These are phyloP conservation scores for Reticulitermes lucifugus DNA, from an alignment of 2,888 invertebrate species.

Conservation along the genomic window DNA sequence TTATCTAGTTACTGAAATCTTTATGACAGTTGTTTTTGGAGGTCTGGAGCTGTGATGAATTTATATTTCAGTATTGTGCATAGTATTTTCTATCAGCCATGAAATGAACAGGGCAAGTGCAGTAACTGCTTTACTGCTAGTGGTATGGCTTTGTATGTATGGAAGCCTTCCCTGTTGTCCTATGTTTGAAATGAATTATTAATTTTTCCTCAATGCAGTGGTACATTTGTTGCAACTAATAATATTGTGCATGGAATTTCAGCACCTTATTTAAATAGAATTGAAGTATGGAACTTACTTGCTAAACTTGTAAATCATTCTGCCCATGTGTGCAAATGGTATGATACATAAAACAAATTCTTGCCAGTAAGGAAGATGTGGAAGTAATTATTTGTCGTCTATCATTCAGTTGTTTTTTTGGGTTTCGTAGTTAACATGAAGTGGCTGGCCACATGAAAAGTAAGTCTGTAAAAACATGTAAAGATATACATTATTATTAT, in stretches of 20 bases:
- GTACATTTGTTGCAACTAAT: neutral
- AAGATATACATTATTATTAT: conserved; percentile 33
- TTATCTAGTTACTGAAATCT: too few species aligned
- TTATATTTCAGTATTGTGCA: too few species aligned
- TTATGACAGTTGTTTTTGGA: too few species aligned
- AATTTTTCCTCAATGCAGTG: neutral
- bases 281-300: neutral
- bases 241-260: neutral
- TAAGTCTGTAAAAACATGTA: conserved; percentile 32
- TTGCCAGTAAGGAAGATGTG: conserved; percentile 10
- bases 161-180: too few species aligned
- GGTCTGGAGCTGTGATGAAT: too few species aligned
- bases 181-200: neutral
- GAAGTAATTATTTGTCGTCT: neutral
- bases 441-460: conserved; percentile 49
- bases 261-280: neutral
- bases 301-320: neutral
- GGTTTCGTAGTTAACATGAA: conserved; percentile 41
- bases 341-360: neutral
- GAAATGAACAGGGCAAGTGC: too few species aligned
- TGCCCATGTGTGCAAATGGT: neutral
- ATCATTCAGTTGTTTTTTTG: neutral
- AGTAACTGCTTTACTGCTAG: too few species aligned
- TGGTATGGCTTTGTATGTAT: too few species aligned
- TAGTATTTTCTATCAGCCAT: too few species aligned